A percentile compares a stretch with the other conserved stretches of the same genome.
phyloP scores from a whole-genome alignment of 2,888 invertebrate genomes.

The Eristalinus sepulchralis region DNA sequence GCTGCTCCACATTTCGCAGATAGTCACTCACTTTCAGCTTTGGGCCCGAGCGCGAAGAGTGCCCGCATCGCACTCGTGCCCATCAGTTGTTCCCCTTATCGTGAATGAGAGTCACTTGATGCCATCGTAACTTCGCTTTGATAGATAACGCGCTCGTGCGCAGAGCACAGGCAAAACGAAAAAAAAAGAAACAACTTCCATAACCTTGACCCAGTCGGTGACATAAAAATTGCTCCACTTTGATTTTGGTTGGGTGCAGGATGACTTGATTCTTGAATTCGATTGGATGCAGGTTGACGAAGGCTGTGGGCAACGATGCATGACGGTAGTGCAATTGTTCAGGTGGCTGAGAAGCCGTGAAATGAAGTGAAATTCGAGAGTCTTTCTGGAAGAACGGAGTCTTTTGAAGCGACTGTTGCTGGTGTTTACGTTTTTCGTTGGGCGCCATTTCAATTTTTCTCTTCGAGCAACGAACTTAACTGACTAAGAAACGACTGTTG shows the following conservation, averaged over 20 bases:
- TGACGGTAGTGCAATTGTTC: too few relatives aligned
- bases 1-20: not conserved
- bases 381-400: too few relatives aligned
- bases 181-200: not conserved
- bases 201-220: not conserved
- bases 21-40: not conserved
- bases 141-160: not conserved
- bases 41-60: not conserved
- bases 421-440: too few relatives aligned
- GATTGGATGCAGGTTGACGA: too few relatives aligned
- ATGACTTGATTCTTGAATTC: not conserved
- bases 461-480: too few relatives aligned
- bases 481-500: too few relatives aligned
- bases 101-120: not conserved
- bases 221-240: not conserved
- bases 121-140: not conserved
- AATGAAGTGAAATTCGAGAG: too few relatives aligned
- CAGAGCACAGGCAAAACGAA: not conserved
- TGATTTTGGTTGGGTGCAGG: not conserved
- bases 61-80: not conserved
- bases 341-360: too few relatives aligned
- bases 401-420: too few relatives aligned
- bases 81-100: not conserved
- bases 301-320: too few relatives aligned
- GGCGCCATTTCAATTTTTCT: too few relatives aligned